Evolutionary conservation across 2,888 invertebrate genomes (phyloP).

Genomic region (Polymixis lichenea): DNA sequence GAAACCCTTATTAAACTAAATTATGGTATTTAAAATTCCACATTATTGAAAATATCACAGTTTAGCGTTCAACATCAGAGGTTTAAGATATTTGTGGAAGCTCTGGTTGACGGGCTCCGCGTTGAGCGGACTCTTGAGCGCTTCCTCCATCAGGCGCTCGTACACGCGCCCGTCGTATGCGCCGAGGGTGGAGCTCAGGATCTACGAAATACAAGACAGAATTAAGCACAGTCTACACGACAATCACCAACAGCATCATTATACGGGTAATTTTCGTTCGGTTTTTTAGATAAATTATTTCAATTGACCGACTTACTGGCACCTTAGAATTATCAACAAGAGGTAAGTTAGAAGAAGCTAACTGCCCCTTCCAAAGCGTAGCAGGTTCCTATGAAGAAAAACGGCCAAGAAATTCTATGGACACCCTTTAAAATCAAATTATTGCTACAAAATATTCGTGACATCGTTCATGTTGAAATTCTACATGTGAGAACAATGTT

Average conservation of each 20-base stretch:
- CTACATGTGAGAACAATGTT: background rate
- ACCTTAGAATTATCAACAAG: background rate
- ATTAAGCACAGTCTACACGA: background rate
- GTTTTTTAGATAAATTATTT: background rate
- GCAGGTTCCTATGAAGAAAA: background rate
- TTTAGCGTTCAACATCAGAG: conserved; percentile 92
- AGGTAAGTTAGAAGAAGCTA: background rate
- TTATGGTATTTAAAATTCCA: conserved; percentile 13
- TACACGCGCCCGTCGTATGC: conserved; percentile 96
- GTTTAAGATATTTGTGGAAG: conserved; percentile 93
- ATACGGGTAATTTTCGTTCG: background rate
- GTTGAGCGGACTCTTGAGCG: conserved; percentile 95
- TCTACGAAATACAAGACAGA: conserved; percentile 65
- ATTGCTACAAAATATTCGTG: background rate
- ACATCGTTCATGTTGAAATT: background rate
- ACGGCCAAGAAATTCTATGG: background rate
- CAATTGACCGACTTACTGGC: background rate
- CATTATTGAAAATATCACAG: conserved; percentile 83
- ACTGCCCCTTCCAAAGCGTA: background rate
- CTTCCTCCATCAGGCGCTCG: conserved; percentile 94
- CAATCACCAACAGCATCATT: background rate
- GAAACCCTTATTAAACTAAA: conserved; percentile 1
- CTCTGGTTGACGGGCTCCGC: conserved; percentile 94
- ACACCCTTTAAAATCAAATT: background rate
- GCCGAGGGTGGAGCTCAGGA: conserved; percentile 93